These are phyloP conservation scores for Tenthredo scrophulariae DNA, from an alignment of 2,888 invertebrate species.

Conservation along the genomic window DNA sequence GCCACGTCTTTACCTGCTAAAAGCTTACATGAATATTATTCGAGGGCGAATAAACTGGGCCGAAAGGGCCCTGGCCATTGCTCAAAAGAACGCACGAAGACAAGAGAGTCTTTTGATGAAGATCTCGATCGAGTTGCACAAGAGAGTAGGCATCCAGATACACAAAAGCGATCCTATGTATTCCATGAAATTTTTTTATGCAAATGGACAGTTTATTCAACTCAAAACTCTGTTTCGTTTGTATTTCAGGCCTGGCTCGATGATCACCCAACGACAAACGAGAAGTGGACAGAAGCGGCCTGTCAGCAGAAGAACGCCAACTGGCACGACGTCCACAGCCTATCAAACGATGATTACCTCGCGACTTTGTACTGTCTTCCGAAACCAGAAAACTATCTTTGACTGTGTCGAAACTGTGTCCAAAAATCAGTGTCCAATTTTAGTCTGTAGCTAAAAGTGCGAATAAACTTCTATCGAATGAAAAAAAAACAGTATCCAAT, in stretches of 20 bases:
- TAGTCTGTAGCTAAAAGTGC: not conserved
- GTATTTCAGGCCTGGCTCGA: conserved; percentile 9
- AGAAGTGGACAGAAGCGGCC: conserved; percentile 65
- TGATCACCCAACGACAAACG: conserved; percentile 17
- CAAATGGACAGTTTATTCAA: not conserved
- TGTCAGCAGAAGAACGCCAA: conserved; percentile 56
- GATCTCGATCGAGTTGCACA: conserved; percentile 64
- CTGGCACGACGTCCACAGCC: conserved; percentile 67
- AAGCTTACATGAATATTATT: conserved; percentile 61
- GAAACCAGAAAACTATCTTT: conserved; percentile 25
- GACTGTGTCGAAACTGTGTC: not conserved
- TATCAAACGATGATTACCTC: conserved; percentile 65
- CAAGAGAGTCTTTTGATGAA: conserved; percentile 62
- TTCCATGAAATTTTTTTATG: too few species aligned
- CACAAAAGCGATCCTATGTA: not conserved
- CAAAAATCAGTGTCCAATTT: conserved; percentile 4
- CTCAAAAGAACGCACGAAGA: conserved; percentile 57
- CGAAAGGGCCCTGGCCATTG: conserved; percentile 56
- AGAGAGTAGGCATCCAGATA: conserved; percentile 58
- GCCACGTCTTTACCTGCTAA: conserved; percentile 63
- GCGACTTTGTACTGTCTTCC: conserved; percentile 67
- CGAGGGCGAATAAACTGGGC: conserved; percentile 55
- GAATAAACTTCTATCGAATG: not conserved
- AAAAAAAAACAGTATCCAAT: not conserved
- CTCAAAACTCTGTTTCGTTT: not conserved